phyloP scores from a whole-genome alignment of 2,113 vertebrate genomes.

The Neoarius graeffei region DNA sequence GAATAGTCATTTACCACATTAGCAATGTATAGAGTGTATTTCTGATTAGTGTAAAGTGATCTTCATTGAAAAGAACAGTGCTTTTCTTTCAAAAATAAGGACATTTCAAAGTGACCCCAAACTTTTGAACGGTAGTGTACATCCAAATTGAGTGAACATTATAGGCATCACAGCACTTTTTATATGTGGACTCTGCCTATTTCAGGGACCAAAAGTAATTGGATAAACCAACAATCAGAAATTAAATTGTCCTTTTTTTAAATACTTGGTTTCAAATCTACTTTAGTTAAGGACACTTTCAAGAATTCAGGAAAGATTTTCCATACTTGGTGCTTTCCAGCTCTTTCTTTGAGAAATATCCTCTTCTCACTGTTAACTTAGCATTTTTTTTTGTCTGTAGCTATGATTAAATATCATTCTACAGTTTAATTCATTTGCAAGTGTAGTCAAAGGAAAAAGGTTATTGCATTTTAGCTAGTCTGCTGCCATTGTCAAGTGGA shows the following conservation, averaged over 20 bases:
- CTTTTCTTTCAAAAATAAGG: no score
- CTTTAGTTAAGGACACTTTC: neutral
- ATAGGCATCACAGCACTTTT: neutral
- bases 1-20: no score
- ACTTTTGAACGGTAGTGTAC: no score
- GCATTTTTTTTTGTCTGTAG: neutral
- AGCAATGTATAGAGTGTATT: no score
- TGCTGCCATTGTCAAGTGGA: neutral
- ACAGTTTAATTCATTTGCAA: neutral
- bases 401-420: neutral
- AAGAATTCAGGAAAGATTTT: neutral
- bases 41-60: no score
- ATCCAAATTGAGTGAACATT: neutral
- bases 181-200: neutral
- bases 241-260: no score
- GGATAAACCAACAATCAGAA: no score
- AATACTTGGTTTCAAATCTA: no score
- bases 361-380: neutral
- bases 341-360: neutral
- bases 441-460: no score
- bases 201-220: neutral
- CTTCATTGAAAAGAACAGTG: no score
- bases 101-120: no score
- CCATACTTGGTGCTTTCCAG: neutral
- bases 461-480: neutral